Evolutionary conservation across 2,888 invertebrate genomes (phyloP).

Genomic region (Nesidiocoris tenuis): DNA sequence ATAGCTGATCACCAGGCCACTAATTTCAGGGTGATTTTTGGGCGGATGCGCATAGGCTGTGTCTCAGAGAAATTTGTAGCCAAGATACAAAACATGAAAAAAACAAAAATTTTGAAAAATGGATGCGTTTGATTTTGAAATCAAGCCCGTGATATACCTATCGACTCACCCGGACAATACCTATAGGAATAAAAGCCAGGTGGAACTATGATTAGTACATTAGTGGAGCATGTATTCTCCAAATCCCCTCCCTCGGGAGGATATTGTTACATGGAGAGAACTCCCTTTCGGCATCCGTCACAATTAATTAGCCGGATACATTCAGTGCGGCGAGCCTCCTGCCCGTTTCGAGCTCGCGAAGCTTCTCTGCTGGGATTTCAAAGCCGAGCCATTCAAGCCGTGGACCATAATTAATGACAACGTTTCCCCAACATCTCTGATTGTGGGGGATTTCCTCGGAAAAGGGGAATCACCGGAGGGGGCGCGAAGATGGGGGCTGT

Average conservation of each 20-base stretch:
- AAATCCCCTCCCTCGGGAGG: neutral
- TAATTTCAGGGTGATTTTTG: no score
- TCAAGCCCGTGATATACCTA: no score
- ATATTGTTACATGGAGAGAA: neutral
- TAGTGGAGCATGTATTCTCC: neutral
- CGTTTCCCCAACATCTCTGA: conserved; percentile 16
- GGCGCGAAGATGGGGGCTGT: neutral
- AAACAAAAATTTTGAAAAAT: no score
- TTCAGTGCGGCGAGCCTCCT: neutral
- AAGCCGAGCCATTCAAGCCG: conserved; percentile 7
- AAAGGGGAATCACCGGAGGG: neutral
- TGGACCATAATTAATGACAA: conserved; percentile 37
- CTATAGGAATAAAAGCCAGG: no score
- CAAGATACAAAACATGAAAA: no score
- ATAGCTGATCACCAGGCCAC: no score
- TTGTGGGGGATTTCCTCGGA: conserved; percentile 7
- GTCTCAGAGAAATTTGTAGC: no score
- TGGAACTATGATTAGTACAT: neutral
- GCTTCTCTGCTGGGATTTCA: neutral
- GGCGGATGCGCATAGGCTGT: no score
- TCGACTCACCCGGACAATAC: no score
- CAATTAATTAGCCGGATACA: conserved; percentile 23
- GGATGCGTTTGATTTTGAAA: no score
- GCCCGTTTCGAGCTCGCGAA: neutral
- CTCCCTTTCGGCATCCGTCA: neutral